Conservation (phyloP, 1,140 invertebrate species). For the Melanaphis sacchari region DNA sequence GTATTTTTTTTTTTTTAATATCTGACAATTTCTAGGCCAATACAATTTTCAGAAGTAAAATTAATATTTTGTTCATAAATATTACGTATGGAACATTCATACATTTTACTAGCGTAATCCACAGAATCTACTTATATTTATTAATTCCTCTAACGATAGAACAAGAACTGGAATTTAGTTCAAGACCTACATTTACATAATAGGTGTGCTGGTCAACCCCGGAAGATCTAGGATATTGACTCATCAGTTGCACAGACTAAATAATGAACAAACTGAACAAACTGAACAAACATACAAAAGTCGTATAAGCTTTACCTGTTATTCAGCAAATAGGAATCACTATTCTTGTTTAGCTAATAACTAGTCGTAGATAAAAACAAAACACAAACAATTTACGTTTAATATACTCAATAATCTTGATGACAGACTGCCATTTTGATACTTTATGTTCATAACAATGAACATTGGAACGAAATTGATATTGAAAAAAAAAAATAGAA, state of each 20-base stretch:
- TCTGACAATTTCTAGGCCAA: neutral
- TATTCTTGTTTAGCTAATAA: neutral
- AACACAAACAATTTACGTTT: constrained; percentile 23
- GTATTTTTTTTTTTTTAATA: neutral
- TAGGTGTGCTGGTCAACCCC: constrained; percentile 14
- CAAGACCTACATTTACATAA: constrained; percentile 56
- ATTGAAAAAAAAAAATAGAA: neutral
- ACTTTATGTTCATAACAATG: constrained; percentile 51
- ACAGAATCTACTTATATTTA: neutral
- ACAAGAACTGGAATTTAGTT: constrained; percentile 27
- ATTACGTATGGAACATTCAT: neutral
- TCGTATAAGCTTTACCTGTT: neutral
- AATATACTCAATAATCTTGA: constrained; percentile 25
- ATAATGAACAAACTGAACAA: neutral
- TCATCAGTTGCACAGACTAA: neutral
- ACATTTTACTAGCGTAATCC: neutral
- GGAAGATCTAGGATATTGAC: neutral
- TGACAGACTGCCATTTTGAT: constrained; percentile 58
- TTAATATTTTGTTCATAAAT: neutral
- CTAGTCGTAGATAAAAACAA: neutral
- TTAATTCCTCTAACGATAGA: neutral
- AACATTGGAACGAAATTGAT: constrained; percentile 28
- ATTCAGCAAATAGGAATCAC: neutral
- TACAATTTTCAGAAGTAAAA: neutral
- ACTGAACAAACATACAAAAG: neutral